These are phyloP conservation scores for Lacerta bilineata DNA, from an alignment of 2,797 vertebrate genomes.

Conservation along the genomic window DNA sequence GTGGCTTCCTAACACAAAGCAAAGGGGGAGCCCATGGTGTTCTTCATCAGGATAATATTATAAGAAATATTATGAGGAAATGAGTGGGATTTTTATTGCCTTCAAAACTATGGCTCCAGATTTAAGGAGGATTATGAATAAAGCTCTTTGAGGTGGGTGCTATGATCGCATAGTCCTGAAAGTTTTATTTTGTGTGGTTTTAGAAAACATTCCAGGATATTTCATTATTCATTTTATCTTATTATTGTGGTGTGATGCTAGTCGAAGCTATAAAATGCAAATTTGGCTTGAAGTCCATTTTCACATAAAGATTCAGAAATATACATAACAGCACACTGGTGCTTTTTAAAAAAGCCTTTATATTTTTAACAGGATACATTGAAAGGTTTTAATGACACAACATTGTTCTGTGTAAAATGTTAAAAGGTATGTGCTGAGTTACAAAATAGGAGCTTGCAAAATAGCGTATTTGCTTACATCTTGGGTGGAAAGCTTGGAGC, in stretches of 20 bases:
- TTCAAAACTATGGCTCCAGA: slow-evolving; percentile 32
- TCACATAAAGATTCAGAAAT: slow-evolving; percentile 63
- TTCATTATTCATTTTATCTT: slow-evolving; percentile 66
- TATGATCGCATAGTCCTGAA: slow-evolving; percentile 34
- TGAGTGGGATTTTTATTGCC: slow-evolving; percentile 37
- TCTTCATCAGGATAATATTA: slow-evolving; percentile 28
- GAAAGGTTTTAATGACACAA: slow-evolving; percentile 51
- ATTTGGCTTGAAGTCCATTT: slow-evolving; percentile 53
- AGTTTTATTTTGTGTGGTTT: slow-evolving; percentile 47
- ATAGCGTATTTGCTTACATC: slow-evolving; percentile 46
- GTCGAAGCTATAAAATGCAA: slow-evolving; percentile 54
- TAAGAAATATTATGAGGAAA: slow-evolving; percentile 32
- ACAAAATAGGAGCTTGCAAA: slow-evolving; percentile 44
- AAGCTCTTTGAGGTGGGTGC: slow-evolving; percentile 43
- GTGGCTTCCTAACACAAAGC: slow-evolving; percentile 36
- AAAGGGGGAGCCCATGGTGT: slow-evolving; percentile 20
- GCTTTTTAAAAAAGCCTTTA: slow-evolving; percentile 53
- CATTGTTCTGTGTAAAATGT: slow-evolving; percentile 44
- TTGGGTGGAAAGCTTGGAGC: slow-evolving; percentile 36
- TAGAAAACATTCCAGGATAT: slow-evolving; percentile 45
- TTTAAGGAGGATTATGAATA: slow-evolving; percentile 38
- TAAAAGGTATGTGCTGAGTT: slow-evolving; percentile 26
- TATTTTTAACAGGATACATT: slow-evolving; percentile 53
- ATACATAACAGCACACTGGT: slow-evolving; percentile 19
- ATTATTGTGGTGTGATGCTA: slow-evolving; percentile 54